These are phyloP conservation scores for Hypsibius dujardini DNA, from an alignment of 1,140 invertebrate genomes.

Conservation along the genomic window DNA sequence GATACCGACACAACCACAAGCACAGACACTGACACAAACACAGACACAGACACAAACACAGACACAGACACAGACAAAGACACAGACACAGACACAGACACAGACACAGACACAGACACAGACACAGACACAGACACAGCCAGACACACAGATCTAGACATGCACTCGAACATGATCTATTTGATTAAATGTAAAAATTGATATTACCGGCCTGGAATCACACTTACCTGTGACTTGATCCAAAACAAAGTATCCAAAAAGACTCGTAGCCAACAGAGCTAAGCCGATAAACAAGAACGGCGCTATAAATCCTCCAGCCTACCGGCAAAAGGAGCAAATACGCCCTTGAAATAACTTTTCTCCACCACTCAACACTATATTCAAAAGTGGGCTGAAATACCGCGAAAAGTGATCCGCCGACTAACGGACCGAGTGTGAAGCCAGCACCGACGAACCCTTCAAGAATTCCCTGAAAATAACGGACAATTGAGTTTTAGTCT, in stretches of 20 bases:
- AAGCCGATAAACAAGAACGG: neutral
- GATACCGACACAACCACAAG: too few species aligned
- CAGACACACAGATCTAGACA: too few species aligned
- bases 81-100: too few species aligned
- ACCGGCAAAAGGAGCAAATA: neutral
- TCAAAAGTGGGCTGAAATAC: neutral
- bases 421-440: neutral
- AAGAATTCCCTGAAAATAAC: slow-evolving; percentile 10
- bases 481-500: too few species aligned
- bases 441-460: slow-evolving; percentile 15
- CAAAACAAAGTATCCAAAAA: neutral
- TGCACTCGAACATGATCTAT: too few species aligned
- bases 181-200: neutral
- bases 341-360: neutral
- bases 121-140: too few species aligned
- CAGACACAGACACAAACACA: too few species aligned
- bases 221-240: slow-evolving; percentile 13
- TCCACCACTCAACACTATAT: too few species aligned
- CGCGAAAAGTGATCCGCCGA: neutral
- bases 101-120: too few species aligned
- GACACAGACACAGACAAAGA: too few species aligned
- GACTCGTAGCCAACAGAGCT: neutral
- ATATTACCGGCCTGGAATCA: neutral
- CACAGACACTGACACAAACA: too few species aligned
- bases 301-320: neutral